Evolutionary conservation across 2,797 vertebrate species (phyloP).

Genomic region (Urosaurus nigricauda): DNA sequence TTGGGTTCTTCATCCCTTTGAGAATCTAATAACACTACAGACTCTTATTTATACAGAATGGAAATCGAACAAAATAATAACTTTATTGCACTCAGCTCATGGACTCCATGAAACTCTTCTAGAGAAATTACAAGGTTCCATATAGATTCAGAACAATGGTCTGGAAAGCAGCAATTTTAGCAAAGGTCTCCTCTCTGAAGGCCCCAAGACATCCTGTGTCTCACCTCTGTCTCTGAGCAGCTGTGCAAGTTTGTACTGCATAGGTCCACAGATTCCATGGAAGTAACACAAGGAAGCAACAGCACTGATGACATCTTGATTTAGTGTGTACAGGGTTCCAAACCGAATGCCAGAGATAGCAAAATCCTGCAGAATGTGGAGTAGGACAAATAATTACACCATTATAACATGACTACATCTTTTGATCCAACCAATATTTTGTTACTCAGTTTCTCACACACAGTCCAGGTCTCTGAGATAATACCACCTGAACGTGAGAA

Average conservation of each 20-base stretch:
- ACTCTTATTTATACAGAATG: no score
- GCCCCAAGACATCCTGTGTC: neutral
- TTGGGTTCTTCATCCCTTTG: no score
- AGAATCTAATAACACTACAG: no score
- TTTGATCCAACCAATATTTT: neutral
- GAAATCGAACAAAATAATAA: no score
- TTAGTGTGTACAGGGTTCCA: conserved; percentile 91
- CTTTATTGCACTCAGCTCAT: no score
- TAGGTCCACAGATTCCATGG: conserved; percentile 87
- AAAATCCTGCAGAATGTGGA: conserved; percentile 87
- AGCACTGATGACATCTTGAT: conserved; percentile 88
- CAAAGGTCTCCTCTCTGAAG: neutral
- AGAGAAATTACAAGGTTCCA: no score
- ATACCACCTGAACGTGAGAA: neutral
- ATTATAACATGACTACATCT: neutral
- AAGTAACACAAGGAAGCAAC: conserved; percentile 88
- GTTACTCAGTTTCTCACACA: neutral
- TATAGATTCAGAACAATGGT: no score
- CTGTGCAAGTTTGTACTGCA: conserved; percentile 90
- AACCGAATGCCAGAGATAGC: conserved; percentile 90
- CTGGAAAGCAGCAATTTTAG: neutral
- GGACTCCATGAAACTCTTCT: no score
- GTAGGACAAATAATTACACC: neutral
- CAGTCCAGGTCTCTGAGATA: neutral
- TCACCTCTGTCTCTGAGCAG: conserved; percentile 91